phyloP scores from a whole-genome alignment of 2,888 invertebrate genomes.

The Leptogaster cylindrica region DNA sequence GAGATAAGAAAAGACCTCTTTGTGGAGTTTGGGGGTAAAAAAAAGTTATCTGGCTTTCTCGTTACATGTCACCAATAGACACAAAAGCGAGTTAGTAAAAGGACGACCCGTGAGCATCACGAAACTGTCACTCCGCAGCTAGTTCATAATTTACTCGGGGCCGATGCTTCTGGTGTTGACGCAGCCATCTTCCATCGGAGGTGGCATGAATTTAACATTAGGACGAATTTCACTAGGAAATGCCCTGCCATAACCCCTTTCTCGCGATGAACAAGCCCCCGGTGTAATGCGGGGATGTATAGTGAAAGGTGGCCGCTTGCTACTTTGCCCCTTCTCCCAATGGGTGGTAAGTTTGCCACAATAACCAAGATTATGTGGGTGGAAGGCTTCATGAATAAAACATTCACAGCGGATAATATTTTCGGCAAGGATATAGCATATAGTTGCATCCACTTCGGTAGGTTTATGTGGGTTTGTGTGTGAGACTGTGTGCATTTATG shows the following conservation, averaged over 20 bases:
- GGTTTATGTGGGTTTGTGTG: neutral
- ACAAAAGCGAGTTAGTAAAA: too few relatives aligned
- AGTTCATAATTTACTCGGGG: slow-evolving; percentile 10
- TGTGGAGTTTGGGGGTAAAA: too few relatives aligned
- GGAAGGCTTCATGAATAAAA: slow-evolving; percentile 27
- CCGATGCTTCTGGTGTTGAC: slow-evolving; percentile 28
- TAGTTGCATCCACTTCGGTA: slow-evolving; percentile 1
- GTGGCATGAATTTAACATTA: slow-evolving; percentile 34
- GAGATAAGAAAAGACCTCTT: too few relatives aligned
- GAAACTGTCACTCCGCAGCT: neutral
- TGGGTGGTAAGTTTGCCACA: neutral
- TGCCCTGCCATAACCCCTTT: slow-evolving; percentile 33
- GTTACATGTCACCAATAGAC: too few relatives aligned
- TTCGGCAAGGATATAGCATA: neutral
- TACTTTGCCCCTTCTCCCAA: neutral
- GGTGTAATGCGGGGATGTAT: slow-evolving; percentile 3
- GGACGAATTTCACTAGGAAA: slow-evolving; percentile 30
- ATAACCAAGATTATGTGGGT: neutral
- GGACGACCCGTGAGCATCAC: too few relatives aligned
- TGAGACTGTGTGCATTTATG: slow-evolving; percentile 1
- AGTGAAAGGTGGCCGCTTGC: neutral
- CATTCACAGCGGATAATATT: slow-evolving; percentile 5
- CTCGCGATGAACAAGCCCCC: neutral
- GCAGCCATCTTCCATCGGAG: slow-evolving; percentile 27
- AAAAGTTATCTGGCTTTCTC: too few relatives aligned